phyloP scores from a whole-genome alignment of 2,888 invertebrate genomes.

The Mesoligia furuncula region DNA sequence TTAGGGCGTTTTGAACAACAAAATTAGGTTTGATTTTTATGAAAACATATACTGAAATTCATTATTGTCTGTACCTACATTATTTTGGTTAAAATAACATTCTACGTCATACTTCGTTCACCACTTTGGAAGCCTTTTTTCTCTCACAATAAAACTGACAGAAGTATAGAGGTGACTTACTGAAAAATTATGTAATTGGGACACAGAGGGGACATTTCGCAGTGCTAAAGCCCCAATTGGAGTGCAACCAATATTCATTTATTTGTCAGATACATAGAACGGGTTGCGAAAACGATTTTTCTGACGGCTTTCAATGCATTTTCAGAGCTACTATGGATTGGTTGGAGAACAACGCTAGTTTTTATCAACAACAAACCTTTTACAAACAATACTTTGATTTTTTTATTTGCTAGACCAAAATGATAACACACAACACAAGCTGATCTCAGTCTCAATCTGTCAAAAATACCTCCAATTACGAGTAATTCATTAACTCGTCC shows the following conservation, averaged over 20 bases:
- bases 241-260: slow-evolving; percentile 41
- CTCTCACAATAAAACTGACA: background rate
- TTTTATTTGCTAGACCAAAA: background rate
- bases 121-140: background rate
- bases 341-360: background rate
- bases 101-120: background rate
- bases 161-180: slow-evolving; percentile 1
- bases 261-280: slow-evolving; percentile 23
- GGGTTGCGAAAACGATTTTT: slow-evolving; percentile 14
- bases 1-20: slow-evolving; percentile 35
- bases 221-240: slow-evolving; percentile 9
- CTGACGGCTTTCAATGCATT: slow-evolving; percentile 14
- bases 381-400: background rate
- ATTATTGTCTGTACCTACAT: background rate
- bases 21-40: slow-evolving; percentile 42
- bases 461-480: background rate
- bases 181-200: slow-evolving; percentile 56
- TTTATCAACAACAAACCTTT: background rate
- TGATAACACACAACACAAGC: background rate
- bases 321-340: slow-evolving; percentile 1
- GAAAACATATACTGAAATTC: slow-evolving; percentile 26
- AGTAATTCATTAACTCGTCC: no score
- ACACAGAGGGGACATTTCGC: slow-evolving; percentile 1
- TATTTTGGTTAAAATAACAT: slow-evolving; percentile 5
- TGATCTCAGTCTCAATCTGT: background rate